A percentile compares a stretch with the other conserved stretches of the same genome.
phyloP scores from a whole-genome alignment of 30 jellyfish, hydroid and myxozoan species.

The Clytia hemisphaerica region DNA sequence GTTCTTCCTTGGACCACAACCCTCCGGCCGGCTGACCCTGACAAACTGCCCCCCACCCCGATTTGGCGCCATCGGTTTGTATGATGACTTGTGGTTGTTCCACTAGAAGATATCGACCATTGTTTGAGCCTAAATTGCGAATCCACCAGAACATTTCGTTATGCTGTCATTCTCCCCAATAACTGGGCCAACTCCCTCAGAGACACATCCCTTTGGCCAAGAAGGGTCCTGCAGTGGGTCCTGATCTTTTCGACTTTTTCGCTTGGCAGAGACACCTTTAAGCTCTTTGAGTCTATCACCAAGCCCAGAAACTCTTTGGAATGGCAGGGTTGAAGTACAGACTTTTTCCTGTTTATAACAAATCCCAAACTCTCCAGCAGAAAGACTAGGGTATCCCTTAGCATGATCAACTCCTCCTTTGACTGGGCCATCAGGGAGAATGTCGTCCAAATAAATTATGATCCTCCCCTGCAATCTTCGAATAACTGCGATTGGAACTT shows the following conservation, averaged over 20 bases:
- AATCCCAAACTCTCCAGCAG: conserved; percentile 14
- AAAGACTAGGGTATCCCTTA: conserved; percentile 9
- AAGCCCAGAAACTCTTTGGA: conserved; percentile 2
- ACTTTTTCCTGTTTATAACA: conserved; percentile 7
- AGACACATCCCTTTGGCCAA: not conserved
- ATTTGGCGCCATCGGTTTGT: conserved; percentile 19
- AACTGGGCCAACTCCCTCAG: not conserved
- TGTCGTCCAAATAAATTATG: no score
- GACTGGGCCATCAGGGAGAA: no score
- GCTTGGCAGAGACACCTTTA: conserved; percentile 3
- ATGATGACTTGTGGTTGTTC: conserved; percentile 6
- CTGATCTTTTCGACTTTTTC: not conserved
- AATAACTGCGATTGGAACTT: no score
- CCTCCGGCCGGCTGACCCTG: not conserved
- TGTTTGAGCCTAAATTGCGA: not conserved
- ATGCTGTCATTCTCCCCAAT: not conserved
- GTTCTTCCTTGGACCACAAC: not conserved
- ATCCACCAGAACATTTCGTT: conserved; percentile 10
- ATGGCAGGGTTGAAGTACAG: not conserved
- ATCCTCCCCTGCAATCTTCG: no score
- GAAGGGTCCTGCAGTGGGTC: not conserved
- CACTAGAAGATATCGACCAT: not conserved
- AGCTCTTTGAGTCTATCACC: not conserved
- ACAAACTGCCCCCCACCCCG: no score
- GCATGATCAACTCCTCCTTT: no score